These are phyloP conservation scores for Lomographa bimaculata DNA, from an alignment of 2,888 invertebrate species.

Conservation along the genomic window DNA sequence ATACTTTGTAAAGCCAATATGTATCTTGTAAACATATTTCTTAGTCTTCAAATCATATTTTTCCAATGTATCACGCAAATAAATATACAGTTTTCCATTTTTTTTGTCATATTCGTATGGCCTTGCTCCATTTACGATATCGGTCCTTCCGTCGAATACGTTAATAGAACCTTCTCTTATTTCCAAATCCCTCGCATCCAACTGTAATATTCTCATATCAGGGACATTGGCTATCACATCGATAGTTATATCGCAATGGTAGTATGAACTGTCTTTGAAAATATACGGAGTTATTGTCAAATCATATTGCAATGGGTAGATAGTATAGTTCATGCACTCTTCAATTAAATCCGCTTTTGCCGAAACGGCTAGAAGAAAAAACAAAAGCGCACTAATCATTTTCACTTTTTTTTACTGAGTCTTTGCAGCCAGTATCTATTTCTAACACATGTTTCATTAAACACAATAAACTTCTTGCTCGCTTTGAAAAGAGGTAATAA, in stretches of 20 bases:
- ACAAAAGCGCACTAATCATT: slow-evolving; percentile 41
- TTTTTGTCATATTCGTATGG: slow-evolving; percentile 57
- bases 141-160: slow-evolving; percentile 51
- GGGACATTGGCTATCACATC: slow-evolving; percentile 68
- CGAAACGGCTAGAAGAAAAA: slow-evolving; percentile 44
- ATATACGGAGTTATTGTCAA: slow-evolving; percentile 61
- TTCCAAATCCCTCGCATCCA: slow-evolving; percentile 62
- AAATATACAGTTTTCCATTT: slow-evolving; percentile 58
- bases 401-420: slow-evolving; percentile 29
- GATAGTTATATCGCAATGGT: slow-evolving; percentile 64
- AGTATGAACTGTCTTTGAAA: slow-evolving; percentile 51
- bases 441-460: not conserved
- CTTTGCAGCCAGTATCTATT: slow-evolving; percentile 2
- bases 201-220: slow-evolving; percentile 57
- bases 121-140: slow-evolving; percentile 58
- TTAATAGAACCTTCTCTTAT: slow-evolving; percentile 51
- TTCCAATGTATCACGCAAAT: slow-evolving; percentile 56
- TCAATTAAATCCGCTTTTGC: slow-evolving; percentile 55
- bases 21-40: slow-evolving; percentile 54
- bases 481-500: too few relatives aligned
- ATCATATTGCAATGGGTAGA: slow-evolving; percentile 75
- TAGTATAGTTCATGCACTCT: slow-evolving; percentile 74
- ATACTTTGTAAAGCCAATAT: slow-evolving; percentile 56
- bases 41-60: slow-evolving; percentile 46
- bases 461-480: not conserved